A percentile compares a stretch with the other conserved stretches of the same genome.
These are phyloP conservation scores for Polietes domitor DNA, from an alignment of 2,888 invertebrate genomes.

Conservation along the genomic window DNA sequence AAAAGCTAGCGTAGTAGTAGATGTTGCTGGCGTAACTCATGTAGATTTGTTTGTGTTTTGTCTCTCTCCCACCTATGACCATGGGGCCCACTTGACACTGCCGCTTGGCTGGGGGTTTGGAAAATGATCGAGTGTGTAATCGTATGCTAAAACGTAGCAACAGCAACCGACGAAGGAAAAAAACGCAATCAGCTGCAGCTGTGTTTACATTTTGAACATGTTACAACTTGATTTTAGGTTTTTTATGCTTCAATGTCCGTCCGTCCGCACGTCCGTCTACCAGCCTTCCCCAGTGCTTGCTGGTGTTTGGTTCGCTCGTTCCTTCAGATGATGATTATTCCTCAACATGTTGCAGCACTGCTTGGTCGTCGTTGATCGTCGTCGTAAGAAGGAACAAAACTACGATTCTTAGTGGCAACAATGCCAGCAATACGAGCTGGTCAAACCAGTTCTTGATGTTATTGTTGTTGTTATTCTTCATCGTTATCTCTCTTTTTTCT, in stretches of 20 bases:
- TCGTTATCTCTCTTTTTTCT: conserved; percentile 26
- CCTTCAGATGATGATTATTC: conserved; percentile 74
- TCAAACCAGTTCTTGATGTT: conserved; percentile 65
- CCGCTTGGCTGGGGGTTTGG: conserved; percentile 21
- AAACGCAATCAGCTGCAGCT: conserved; percentile 72
- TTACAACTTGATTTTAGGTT: conserved; percentile 68
- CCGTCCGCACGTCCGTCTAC: conserved; percentile 32
- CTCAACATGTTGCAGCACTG: conserved; percentile 62
- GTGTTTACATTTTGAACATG: conserved; percentile 71
- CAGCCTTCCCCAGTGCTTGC: conserved; percentile 47
- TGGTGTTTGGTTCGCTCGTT: conserved; percentile 43
- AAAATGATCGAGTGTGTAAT: conserved; percentile 66
- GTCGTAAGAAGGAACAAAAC: conserved; percentile 53
- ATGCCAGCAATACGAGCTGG: conserved; percentile 49
- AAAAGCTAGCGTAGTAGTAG: conserved; percentile 15
- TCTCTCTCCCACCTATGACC: conserved; percentile 46
- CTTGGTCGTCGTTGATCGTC: neutral
- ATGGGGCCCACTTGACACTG: conserved; percentile 14
- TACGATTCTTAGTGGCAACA: conserved; percentile 48
- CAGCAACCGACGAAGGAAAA: neutral
- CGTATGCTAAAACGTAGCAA: conserved; percentile 58
- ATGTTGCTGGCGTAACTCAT: conserved; percentile 37
- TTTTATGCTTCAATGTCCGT: conserved; percentile 46
- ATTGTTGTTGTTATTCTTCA: conserved; percentile 13
- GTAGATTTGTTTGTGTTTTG: conserved; percentile 65